These are phyloP conservation scores for Ostrea edulis DNA, from an alignment of 1,140 invertebrate species.

Conservation along the genomic window DNA sequence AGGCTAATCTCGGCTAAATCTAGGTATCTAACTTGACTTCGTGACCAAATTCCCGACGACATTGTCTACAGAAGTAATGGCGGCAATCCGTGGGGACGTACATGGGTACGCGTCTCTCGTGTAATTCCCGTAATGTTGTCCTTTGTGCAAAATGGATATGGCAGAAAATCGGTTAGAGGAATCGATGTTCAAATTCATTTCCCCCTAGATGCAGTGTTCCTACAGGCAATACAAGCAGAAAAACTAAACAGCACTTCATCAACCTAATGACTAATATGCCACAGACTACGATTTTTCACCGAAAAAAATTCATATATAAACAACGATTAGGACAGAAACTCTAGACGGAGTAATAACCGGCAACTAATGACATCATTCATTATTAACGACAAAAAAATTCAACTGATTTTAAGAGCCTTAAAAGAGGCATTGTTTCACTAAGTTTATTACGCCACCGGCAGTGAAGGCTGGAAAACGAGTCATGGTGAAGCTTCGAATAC, in stretches of 20 bases:
- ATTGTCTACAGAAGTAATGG: too few relatives aligned
- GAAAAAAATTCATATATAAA: not conserved
- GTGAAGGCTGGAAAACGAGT: not conserved
- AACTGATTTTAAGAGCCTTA: not conserved
- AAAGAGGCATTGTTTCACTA: not conserved
- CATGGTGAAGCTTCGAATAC: not conserved
- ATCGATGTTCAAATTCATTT: not conserved
- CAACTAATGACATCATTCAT: not conserved
- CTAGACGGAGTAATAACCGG: not conserved
- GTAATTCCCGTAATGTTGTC: not conserved
- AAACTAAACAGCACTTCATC: slow-evolving; percentile 7
- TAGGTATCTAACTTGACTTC: too few relatives aligned
- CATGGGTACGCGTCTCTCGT: not conserved
- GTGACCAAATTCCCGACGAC: too few relatives aligned
- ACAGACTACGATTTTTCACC: not conserved
- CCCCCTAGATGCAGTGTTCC: not conserved
- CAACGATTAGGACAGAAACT: not conserved
- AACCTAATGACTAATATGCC: slow-evolving; percentile 28
- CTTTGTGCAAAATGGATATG: not conserved
- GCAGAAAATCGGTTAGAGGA: not conserved
- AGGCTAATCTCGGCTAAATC: too few relatives aligned
- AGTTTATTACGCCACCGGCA: not conserved
- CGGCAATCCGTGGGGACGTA: too few relatives aligned
- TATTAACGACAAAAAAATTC: not conserved
- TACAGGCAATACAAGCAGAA: not conserved